Percentiles rank a stretch among this genome's conserved stretches.
Evolutionary conservation across 2,888 invertebrate genomes (phyloP).

Genomic region (Ectropis crepuscularia): DNA sequence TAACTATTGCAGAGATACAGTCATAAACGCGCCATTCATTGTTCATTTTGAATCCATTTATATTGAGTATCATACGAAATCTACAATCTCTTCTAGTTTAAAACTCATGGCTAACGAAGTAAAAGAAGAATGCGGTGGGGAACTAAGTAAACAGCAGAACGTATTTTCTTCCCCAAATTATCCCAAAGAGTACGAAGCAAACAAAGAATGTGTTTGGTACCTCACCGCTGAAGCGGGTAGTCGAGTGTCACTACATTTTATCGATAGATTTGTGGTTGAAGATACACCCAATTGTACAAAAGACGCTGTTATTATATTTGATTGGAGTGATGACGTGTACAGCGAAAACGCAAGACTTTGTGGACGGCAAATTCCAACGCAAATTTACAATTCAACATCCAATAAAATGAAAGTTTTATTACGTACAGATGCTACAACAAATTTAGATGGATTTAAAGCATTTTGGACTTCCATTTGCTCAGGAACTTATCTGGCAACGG

Average conservation of each 20-base stretch:
- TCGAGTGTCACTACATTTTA: slow-evolving; percentile 87
- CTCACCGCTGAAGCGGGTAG: slow-evolving; percentile 87
- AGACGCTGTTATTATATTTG: slow-evolving; percentile 89
- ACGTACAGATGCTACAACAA: slow-evolving; percentile 86
- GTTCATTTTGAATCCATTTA: slow-evolving; percentile 83
- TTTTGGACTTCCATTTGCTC: slow-evolving; percentile 89
- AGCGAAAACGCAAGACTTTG: slow-evolving; percentile 85
- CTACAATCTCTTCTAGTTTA: slow-evolving; percentile 54
- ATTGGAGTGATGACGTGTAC: slow-evolving; percentile 83
- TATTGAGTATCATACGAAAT: slow-evolving; percentile 88
- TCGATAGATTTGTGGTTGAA: slow-evolving; percentile 90
- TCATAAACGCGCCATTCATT: slow-evolving; percentile 69
- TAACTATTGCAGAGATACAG: slow-evolving; percentile 85
- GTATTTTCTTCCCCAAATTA: slow-evolving; percentile 85
- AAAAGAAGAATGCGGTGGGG: slow-evolving; percentile 89
- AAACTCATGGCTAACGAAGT: slow-evolving; percentile 56
- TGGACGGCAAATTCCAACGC: slow-evolving; percentile 85
- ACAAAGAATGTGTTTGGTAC: slow-evolving; percentile 92
- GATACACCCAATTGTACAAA: slow-evolving; percentile 87
- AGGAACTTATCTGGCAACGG: slow-evolving; percentile 85
- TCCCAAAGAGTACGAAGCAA: slow-evolving; percentile 87
- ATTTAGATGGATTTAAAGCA: slow-evolving; percentile 90
- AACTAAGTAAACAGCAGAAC: slow-evolving; percentile 72
- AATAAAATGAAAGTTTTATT: slow-evolving; percentile 89
- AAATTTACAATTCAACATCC: slow-evolving; percentile 85